Evolutionary conservation across 2,113 vertebrate species (phyloP).

Genomic region (Gnathonemus longibarbis): DNA sequence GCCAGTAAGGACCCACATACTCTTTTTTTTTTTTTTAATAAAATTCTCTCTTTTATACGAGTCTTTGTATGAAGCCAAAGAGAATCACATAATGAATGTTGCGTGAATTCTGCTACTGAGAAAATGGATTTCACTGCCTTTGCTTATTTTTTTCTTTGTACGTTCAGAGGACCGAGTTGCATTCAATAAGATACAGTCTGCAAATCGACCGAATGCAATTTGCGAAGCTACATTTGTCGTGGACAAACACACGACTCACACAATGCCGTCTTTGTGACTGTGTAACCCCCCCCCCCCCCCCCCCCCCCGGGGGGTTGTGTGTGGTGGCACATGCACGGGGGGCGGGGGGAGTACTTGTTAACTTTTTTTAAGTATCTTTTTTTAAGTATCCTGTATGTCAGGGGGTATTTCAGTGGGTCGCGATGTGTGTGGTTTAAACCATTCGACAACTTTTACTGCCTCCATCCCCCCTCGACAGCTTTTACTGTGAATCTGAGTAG

Average conservation of each 20-base stretch:
- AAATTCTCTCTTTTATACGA: background rate
- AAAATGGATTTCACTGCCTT: background rate
- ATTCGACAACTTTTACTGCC: background rate
- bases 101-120: background rate
- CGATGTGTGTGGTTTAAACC: background rate
- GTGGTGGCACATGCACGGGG: background rate
- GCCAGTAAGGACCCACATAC: background rate
- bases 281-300: background rate
- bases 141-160: background rate
- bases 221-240: background rate
- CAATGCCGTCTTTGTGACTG: background rate
- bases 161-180: background rate
- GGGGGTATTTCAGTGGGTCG: background rate
- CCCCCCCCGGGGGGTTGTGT: too few relatives aligned
- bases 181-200: background rate
- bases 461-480: background rate
- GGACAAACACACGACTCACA: background rate
- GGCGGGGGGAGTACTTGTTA: background rate
- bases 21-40: background rate
- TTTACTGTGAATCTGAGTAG: background rate
- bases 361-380: background rate
- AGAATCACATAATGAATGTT: background rate
- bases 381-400: background rate
- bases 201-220: background rate
- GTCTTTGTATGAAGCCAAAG: background rate